Conservation (phyloP, 2,113 vertebrate species). For the Indri indri region DNA sequence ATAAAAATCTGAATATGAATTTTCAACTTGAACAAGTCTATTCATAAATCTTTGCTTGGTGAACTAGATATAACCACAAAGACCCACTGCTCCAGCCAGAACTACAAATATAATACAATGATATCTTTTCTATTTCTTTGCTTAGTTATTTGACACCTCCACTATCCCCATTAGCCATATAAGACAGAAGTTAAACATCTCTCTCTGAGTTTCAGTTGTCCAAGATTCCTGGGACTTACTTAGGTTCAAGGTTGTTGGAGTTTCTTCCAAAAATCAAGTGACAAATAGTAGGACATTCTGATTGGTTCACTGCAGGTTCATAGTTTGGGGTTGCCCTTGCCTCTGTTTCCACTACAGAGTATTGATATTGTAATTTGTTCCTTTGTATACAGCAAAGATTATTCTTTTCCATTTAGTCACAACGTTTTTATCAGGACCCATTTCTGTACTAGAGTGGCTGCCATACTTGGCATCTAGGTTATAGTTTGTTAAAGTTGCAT, state of each 20-base stretch:
- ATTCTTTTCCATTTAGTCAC: neutral
- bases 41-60: neutral
- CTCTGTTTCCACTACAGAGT: neutral
- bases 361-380: neutral
- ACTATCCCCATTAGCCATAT: neutral
- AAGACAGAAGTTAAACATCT: neutral
- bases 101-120: neutral
- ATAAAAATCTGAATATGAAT: neutral
- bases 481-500: neutral
- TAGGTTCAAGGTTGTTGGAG: neutral
- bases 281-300: neutral
- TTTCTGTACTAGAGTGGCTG: neutral
- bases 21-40: neutral
- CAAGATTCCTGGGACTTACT: neutral
- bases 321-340: neutral
- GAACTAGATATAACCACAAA: neutral
- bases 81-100: neutral
- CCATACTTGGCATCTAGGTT: neutral
- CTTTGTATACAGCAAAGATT: neutral
- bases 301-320: neutral
- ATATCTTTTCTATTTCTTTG: neutral
- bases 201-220: neutral
- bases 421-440: neutral
- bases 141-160: neutral
- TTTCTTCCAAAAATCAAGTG: neutral